Conservation (phyloP, 2,888 invertebrate species). For the Polyommatus icarus region DNA sequence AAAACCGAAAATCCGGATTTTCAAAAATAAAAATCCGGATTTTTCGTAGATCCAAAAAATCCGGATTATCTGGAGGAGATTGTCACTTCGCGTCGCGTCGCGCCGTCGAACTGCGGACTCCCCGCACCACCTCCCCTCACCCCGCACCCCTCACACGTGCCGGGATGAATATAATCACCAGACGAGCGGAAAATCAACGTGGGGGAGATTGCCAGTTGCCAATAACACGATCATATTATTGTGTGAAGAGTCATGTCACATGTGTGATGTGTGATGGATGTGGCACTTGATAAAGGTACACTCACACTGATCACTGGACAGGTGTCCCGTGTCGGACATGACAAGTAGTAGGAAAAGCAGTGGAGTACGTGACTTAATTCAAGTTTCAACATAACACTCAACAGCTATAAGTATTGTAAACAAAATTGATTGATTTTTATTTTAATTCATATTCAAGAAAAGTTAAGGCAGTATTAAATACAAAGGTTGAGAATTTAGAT, state of each 20-base stretch:
- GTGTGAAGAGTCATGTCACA: too few relatives aligned
- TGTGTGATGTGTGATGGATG: background rate
- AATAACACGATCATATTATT: background rate
- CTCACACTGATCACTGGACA: background rate
- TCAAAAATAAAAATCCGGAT: too few relatives aligned
- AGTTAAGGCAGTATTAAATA: too few relatives aligned
- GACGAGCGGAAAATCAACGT: constrained; percentile 3
- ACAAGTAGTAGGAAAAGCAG: background rate
- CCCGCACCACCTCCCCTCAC: background rate
- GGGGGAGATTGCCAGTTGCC: background rate
- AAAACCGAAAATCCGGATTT: too few relatives aligned
- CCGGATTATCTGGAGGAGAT: too few relatives aligned
- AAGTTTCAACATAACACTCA: background rate
- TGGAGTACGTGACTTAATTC: too few relatives aligned
- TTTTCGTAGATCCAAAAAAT: too few relatives aligned
- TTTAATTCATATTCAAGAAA: too few relatives aligned
- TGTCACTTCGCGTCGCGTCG: background rate
- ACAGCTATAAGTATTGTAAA: background rate
- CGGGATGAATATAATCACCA: background rate
- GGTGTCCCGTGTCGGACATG: background rate
- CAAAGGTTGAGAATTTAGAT: too few relatives aligned
- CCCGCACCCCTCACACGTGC: background rate
- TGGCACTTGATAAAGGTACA: background rate
- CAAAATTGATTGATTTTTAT: background rate
- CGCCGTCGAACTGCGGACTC: background rate